Conservation (phyloP, 2,888 invertebrate genomes). For the Anarsia innoxiella region DNA sequence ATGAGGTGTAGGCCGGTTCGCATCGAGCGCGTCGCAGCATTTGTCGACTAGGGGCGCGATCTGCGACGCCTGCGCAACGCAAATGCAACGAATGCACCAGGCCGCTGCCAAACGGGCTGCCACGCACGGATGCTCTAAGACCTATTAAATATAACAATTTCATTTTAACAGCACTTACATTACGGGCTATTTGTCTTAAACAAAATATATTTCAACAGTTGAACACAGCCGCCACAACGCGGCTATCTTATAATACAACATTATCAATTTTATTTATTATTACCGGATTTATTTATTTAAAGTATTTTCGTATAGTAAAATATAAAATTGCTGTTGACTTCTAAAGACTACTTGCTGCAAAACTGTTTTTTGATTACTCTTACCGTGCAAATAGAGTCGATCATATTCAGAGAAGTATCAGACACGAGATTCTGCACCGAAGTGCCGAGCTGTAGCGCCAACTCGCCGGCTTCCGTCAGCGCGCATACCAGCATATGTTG, state of each 20-base stretch:
- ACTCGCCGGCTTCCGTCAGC: conserved; percentile 92
- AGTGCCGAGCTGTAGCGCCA: conserved; percentile 94
- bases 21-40: conserved; percentile 91
- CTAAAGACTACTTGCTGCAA: too few relatives aligned
- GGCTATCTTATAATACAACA: too few relatives aligned
- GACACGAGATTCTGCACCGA: conserved; percentile 92
- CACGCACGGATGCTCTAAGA: conserved; percentile 94
- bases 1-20: conserved; percentile 91
- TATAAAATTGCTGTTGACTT: too few relatives aligned
- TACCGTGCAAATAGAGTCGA: conserved; percentile 76
- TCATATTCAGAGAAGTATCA: conserved; percentile 86
- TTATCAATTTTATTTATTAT: too few relatives aligned
- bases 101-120: conserved; percentile 95
- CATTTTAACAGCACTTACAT: too few relatives aligned
- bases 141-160: too few relatives aligned
- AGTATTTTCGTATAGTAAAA: too few relatives aligned
- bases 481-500: conserved; percentile 95
- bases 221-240: too few relatives aligned
- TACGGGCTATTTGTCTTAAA: too few relatives aligned
- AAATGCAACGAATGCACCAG: conserved; percentile 94
- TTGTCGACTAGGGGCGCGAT: conserved; percentile 94
- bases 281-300: too few relatives aligned
- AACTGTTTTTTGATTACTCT: too few relatives aligned
- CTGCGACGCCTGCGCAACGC: conserved; percentile 95
- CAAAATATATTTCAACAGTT: too few relatives aligned